Conservation (phyloP, 2,888 invertebrate species). For the Escarpia spicata region DNA sequence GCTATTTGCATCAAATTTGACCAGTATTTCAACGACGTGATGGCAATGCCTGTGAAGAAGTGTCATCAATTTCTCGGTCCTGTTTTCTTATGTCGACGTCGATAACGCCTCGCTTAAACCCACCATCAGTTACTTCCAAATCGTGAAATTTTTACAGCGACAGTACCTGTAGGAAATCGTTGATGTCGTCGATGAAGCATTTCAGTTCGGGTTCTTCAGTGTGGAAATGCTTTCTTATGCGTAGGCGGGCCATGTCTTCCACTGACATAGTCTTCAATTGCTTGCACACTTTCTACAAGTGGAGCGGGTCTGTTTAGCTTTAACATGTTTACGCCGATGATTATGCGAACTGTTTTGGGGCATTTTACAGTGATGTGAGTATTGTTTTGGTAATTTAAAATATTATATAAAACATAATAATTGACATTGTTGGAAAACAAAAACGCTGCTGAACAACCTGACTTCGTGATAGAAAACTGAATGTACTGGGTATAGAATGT, state of each 20-base stretch:
- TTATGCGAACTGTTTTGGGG: neutral
- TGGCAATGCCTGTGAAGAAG: too few species aligned
- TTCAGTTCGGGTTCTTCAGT: slow-evolving; percentile 35
- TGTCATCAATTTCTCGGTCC: too few species aligned
- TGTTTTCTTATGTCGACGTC: neutral
- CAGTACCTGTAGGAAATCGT: slow-evolving; percentile 30
- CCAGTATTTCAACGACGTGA: too few species aligned
- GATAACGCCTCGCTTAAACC: too few species aligned
- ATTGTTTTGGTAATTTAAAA: too few species aligned
- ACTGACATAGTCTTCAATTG: neutral
- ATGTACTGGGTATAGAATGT: too few species aligned
- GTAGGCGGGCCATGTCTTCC: neutral
- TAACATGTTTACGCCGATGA: neutral
- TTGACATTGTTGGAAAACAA: too few species aligned
- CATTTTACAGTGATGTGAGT: too few species aligned
- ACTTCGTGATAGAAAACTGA: too few species aligned
- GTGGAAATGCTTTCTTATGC: neutral
- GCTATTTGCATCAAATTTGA: too few species aligned
- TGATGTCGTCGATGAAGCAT: slow-evolving; percentile 43
- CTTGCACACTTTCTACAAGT: neutral
- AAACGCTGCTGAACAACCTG: too few species aligned
- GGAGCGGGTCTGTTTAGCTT: neutral
- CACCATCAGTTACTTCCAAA: neutral
- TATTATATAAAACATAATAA: too few species aligned
- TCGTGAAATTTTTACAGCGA: neutral